phyloP scores from a whole-genome alignment of 2,888 invertebrate species.

The Ecliptopera silaceata region DNA sequence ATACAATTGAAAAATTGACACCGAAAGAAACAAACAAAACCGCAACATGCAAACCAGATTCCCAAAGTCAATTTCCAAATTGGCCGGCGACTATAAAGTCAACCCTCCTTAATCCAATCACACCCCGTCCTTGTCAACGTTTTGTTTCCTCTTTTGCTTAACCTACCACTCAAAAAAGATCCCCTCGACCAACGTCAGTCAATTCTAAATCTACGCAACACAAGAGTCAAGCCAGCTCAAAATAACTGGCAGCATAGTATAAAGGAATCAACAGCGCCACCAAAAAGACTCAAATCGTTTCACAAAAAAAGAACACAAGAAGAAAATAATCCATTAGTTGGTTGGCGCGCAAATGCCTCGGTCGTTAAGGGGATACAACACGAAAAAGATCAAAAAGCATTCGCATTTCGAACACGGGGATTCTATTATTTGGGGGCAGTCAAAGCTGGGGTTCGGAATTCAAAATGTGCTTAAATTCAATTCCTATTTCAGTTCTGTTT shows the following conservation, averaged over 20 bases:
- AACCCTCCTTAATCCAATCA: slow-evolving; percentile 81
- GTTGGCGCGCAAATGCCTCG: slow-evolving; percentile 73
- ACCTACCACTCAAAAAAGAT: slow-evolving; percentile 54
- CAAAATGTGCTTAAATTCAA: slow-evolving; percentile 82
- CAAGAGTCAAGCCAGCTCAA: slow-evolving; percentile 45
- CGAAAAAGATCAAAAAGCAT: slow-evolving; percentile 75
- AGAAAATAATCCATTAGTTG: slow-evolving; percentile 83
- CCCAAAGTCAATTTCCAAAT: slow-evolving; percentile 80
- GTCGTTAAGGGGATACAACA: slow-evolving; percentile 73
- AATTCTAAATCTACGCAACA: slow-evolving; percentile 12
- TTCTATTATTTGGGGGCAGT: slow-evolving; percentile 76
- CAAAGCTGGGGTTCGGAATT: slow-evolving; percentile 74
- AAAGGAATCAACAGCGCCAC: slow-evolving; percentile 52
- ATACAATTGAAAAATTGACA: slow-evolving; percentile 68
- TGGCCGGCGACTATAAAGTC: slow-evolving; percentile 77
- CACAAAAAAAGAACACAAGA: slow-evolving; percentile 73
- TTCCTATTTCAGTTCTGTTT: slow-evolving; percentile 73
- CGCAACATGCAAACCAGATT: slow-evolving; percentile 72
- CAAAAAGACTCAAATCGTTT: slow-evolving; percentile 61
- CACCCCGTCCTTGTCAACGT: slow-evolving; percentile 80
- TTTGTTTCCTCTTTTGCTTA: slow-evolving; percentile 74
- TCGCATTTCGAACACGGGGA: slow-evolving; percentile 65
- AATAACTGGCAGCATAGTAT: slow-evolving; percentile 49
- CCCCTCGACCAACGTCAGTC: slow-evolving; percentile 37
- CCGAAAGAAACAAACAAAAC: slow-evolving; percentile 62